Percentiles rank a stretch among this genome's conserved stretches.
phyloP scores from a whole-genome alignment of 2,797 vertebrate genomes.

The Australoheros facetus region DNA sequence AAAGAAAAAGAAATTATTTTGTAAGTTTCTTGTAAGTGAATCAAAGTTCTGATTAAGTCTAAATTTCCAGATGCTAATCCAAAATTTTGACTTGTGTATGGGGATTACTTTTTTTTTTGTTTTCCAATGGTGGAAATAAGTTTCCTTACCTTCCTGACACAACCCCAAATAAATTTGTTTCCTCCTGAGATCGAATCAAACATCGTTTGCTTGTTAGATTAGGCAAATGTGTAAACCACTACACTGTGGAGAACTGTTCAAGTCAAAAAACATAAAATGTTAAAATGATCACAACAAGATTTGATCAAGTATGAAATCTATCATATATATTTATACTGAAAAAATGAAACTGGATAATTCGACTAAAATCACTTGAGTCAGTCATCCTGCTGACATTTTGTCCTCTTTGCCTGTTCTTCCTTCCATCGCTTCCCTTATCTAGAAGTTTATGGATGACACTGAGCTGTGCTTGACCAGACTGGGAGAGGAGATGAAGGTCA shows the following conservation, averaged over 20 bases:
- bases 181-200: background rate
- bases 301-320: background rate
- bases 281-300: background rate
- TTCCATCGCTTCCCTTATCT: background rate
- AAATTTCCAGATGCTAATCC: background rate
- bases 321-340: background rate
- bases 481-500: conserved; percentile 59
- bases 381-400: background rate
- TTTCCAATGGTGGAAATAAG: background rate
- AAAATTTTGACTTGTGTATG: background rate
- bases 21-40: background rate
- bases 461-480: conserved; percentile 65
- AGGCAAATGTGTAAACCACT: background rate
- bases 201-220: too few relatives aligned
- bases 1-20: too few relatives aligned
- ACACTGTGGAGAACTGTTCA: background rate
- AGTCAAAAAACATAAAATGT: too few relatives aligned
- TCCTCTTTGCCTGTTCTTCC: background rate
- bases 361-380: too few relatives aligned
- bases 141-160: background rate
- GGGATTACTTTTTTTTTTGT: too few relatives aligned
- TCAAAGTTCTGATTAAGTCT: background rate
- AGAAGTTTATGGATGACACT: conserved; percentile 72
- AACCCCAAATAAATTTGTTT: background rate
- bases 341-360: background rate